These are phyloP conservation scores for Pterobdella sp. DNA, from an alignment of 2,888 invertebrate species.

Conservation along the genomic window DNA sequence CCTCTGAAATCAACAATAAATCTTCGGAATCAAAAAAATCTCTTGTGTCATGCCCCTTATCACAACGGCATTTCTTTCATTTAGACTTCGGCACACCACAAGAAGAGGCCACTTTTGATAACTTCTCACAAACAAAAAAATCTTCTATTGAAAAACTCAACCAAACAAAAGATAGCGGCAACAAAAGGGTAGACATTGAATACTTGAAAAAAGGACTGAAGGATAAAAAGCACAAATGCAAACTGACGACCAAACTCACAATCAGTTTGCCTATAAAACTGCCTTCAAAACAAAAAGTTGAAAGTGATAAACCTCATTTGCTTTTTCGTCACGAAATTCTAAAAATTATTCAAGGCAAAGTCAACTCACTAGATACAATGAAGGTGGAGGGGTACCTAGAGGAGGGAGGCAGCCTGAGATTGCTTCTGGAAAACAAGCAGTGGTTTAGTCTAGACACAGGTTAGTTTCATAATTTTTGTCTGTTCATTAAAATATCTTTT, in stretches of 20 bases:
- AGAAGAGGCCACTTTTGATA: no score
- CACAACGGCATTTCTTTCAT: no score
- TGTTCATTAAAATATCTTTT: not conserved
- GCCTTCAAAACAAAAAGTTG: not conserved
- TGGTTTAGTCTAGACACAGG: not conserved
- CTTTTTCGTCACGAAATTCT: constrained; percentile 8
- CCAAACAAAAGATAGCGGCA: no score
- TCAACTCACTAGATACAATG: not conserved
- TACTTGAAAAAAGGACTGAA: not conserved
- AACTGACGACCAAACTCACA: not conserved
- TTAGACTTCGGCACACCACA: no score
- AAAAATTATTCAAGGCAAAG: constrained; percentile 7
- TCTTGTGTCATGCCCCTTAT: no score
- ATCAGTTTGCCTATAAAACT: not conserved
- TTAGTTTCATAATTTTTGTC: not conserved
- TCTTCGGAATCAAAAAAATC: no score
- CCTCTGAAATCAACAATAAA: no score
- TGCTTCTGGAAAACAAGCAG: not conserved
- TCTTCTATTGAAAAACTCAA: no score
- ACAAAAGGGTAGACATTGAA: no score
- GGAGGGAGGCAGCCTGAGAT: not conserved
- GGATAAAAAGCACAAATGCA: not conserved
- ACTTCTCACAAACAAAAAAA: no score
- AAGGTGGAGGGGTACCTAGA: not conserved
- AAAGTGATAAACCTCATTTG: not conserved